Conservation (phyloP, 2,888 invertebrate genomes). For the Coenonympha glycerion region DNA sequence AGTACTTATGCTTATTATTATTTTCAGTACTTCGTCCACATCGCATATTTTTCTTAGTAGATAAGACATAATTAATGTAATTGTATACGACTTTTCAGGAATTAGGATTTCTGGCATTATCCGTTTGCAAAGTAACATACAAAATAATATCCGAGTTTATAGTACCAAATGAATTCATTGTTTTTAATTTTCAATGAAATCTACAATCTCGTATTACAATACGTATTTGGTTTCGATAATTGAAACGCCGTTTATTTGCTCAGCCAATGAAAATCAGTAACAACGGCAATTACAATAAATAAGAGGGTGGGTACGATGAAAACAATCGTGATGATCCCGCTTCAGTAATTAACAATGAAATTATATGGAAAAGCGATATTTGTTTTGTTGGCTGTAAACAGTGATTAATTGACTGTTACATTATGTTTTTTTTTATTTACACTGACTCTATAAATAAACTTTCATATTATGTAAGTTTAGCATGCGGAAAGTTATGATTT, state of each 20-base stretch:
- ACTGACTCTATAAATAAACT: too few species aligned
- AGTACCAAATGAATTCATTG: too few species aligned
- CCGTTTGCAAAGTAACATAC: too few species aligned
- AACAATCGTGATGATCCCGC: slow-evolving; percentile 2
- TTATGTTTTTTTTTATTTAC: not conserved
- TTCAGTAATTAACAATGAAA: not conserved
- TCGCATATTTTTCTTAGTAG: too few species aligned
- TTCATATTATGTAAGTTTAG: too few species aligned
- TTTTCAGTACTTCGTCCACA: too few species aligned
- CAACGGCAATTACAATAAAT: slow-evolving; percentile 2
- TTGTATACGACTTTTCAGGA: too few species aligned
- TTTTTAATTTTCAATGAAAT: not conserved
- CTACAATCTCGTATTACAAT: not conserved
- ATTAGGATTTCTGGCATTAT: too few species aligned
- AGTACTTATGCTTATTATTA: too few species aligned
- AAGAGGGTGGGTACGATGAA: not conserved
- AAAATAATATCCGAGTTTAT: too few species aligned
- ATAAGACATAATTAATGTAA: too few species aligned
- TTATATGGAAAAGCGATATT: slow-evolving; percentile 2
- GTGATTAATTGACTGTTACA: not conserved
- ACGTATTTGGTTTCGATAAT: not conserved
- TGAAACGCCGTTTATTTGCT: slow-evolving; percentile 1
- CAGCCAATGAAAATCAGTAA: slow-evolving; percentile 3
- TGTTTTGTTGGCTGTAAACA: slow-evolving; percentile 1
- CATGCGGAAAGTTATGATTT: too few species aligned